phyloP scores from a whole-genome alignment of 2,888 invertebrate genomes.

The Lithophane socia region DNA sequence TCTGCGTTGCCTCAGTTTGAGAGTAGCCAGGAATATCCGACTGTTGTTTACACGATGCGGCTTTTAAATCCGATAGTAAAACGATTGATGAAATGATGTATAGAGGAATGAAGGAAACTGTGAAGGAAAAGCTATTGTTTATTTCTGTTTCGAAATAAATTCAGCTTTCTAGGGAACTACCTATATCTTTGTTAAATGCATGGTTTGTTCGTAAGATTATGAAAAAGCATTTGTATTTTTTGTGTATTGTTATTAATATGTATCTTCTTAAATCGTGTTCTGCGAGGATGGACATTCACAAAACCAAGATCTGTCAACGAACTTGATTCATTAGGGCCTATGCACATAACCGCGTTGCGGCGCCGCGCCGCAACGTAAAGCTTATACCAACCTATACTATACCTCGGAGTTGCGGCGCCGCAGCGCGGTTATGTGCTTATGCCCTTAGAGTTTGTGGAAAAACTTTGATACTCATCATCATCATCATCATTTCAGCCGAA shows the following conservation, averaged over 20 bases:
- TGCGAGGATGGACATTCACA: background rate
- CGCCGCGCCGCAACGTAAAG: no score
- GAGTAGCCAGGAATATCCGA: constrained; percentile 65
- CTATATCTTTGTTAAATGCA: background rate
- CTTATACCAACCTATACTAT: no score
- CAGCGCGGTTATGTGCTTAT: no score
- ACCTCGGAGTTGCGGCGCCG: no score
- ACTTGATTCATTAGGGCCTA: background rate
- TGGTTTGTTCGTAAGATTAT: no score
- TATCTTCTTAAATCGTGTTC: background rate
- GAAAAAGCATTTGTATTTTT: no score
- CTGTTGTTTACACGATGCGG: constrained; percentile 54
- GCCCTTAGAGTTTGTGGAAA: no score
- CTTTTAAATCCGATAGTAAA: constrained; percentile 65
- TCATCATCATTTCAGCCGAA: no score
- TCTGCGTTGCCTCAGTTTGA: constrained; percentile 61
- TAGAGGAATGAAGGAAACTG: constrained; percentile 17
- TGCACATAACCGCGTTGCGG: no score
- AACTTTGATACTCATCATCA: no score
- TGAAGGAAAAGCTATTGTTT: constrained; percentile 38
- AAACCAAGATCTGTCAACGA: background rate
- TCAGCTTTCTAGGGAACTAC: constrained; percentile 8
- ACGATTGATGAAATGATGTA: constrained; percentile 60
- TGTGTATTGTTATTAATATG: no score
- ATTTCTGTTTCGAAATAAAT: constrained; percentile 29